These are phyloP conservation scores for Liposcelis brunnea DNA, from an alignment of 2,888 invertebrate genomes.

Conservation along the genomic window DNA sequence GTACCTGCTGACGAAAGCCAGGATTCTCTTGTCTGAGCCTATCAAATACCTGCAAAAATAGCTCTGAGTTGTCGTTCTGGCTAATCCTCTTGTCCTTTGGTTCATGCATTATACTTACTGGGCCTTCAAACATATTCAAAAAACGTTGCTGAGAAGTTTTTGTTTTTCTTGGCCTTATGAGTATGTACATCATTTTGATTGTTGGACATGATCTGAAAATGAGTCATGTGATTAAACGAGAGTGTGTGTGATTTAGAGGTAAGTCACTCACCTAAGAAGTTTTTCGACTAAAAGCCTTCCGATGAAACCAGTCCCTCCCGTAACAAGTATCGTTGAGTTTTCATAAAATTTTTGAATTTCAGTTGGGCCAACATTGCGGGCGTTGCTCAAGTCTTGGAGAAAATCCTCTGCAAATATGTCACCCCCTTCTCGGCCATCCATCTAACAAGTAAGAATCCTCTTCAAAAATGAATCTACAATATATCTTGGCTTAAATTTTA, in stretches of 20 bases:
- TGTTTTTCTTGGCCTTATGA: no score
- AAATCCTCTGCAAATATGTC: constrained; percentile 2
- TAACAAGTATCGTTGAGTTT: neutral
- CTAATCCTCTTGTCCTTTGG: no score
- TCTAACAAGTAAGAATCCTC: neutral
- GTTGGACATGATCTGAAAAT: no score
- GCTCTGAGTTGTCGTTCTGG: neutral
- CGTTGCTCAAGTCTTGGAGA: neutral
- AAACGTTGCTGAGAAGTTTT: no score
- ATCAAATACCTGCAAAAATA: constrained; percentile 24
- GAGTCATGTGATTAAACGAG: no score
- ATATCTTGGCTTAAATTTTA: no score
- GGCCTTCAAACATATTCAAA: no score
- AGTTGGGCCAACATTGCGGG: neutral
- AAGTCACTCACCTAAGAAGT: neutral
- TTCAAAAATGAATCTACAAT: no score
- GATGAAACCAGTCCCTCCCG: constrained; percentile 3
- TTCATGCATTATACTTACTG: no score
- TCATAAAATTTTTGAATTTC: constrained; percentile 1
- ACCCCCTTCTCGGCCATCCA: neutral
- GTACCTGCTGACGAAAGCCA: constrained; percentile 26
- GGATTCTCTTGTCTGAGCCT: constrained; percentile 23
- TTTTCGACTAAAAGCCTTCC: neutral
- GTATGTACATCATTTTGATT: no score
- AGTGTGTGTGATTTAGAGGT: no score